These are phyloP conservation scores for Gambusia holbrooki DNA, from an alignment of 2,113 vertebrate species.

Conservation along the genomic window DNA sequence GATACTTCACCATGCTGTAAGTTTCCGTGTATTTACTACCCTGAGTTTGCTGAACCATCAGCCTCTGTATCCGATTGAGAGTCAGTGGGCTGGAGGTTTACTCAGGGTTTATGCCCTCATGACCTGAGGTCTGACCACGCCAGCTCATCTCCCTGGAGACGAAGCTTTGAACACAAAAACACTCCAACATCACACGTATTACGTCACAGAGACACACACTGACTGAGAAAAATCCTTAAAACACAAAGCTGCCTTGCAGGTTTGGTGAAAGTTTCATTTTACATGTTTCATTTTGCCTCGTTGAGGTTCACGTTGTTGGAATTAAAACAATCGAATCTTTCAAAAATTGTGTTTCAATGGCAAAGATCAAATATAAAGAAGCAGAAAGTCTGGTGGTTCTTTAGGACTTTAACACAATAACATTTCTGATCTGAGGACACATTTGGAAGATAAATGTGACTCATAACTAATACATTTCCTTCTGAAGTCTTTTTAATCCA, in stretches of 20 bases:
- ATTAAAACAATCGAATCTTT: background rate
- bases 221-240: background rate
- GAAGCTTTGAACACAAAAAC: constrained; percentile 60
- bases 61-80: constrained; percentile 48
- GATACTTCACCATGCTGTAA: too few relatives aligned
- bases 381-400: too few relatives aligned
- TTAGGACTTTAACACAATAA: too few relatives aligned
- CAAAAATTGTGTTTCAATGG: too few relatives aligned
- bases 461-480: too few relatives aligned
- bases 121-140: constrained; percentile 60
- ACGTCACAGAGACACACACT: background rate
- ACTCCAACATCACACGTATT: constrained; percentile 34
- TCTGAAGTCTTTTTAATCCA: too few relatives aligned
- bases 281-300: background rate
- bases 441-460: too few relatives aligned
- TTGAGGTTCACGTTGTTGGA: background rate
- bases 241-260: background rate
- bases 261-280: background rate
- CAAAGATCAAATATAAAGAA: too few relatives aligned
- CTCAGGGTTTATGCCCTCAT: constrained; percentile 57
- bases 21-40: too few relatives aligned
- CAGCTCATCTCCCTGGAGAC: constrained; percentile 69
- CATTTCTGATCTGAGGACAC: too few relatives aligned
- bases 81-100: constrained; percentile 65
- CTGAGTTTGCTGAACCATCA: constrained; percentile 18